phyloP scores from a whole-genome alignment of 1,140 invertebrate species.

The Copidosoma floridanum region DNA sequence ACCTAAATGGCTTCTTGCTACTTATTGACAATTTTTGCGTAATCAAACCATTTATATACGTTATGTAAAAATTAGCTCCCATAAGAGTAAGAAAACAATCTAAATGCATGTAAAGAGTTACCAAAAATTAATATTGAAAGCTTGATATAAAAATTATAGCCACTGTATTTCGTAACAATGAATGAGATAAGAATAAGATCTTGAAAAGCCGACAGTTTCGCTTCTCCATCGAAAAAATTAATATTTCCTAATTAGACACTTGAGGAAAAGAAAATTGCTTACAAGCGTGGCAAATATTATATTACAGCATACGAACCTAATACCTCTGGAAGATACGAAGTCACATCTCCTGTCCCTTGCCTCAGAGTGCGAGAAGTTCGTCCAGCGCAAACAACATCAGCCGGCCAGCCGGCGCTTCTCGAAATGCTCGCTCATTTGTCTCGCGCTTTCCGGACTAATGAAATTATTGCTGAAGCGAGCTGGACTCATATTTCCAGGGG shows the following conservation, averaged over 20 bases:
- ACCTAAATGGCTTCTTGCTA: too few relatives aligned
- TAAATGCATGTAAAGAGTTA: too few relatives aligned
- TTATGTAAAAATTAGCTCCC: too few relatives aligned
- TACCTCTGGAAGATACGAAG: background rate
- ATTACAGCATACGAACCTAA: constrained; percentile 15
- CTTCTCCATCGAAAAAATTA: too few relatives aligned
- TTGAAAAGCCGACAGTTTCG: too few relatives aligned
- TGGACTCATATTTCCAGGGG: constrained; percentile 43
- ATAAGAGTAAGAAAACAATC: too few relatives aligned
- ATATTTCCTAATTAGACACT: constrained; percentile 12
- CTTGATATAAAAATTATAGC: too few relatives aligned
- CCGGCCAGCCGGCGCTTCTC: constrained; percentile 53
- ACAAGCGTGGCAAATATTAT: constrained; percentile 8
- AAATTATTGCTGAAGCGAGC: constrained; percentile 51
- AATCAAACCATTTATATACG: too few relatives aligned
- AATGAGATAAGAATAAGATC: too few relatives aligned
- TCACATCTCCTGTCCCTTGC: background rate
- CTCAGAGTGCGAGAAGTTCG: background rate
- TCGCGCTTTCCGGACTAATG: constrained; percentile 50
- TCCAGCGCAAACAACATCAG: constrained; percentile 42
- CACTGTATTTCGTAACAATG: too few relatives aligned
- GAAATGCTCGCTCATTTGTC: constrained; percentile 56
- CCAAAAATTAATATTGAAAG: too few relatives aligned
- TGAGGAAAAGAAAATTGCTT: constrained; percentile 1
- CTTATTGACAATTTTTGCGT: too few relatives aligned